Conservation (phyloP, 35 echinoderm and acorn worm genomes). For the Apostichopus japonicus region DNA sequence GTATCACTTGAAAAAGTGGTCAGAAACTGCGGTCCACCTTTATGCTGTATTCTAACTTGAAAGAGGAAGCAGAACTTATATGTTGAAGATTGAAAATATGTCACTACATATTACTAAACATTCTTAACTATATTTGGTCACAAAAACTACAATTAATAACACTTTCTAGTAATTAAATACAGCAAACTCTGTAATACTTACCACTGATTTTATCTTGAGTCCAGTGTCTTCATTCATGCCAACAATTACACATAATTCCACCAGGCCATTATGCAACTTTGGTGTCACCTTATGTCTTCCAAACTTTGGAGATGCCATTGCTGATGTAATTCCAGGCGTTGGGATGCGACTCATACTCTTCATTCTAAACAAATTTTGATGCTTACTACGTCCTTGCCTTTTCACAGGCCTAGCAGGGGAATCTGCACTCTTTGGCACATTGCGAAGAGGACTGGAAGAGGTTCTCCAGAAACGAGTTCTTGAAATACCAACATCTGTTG, state of each 20-base stretch:
- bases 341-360: constrained; percentile 44
- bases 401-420: not conserved
- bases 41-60: too few relatives aligned
- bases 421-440: constrained; percentile 4
- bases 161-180: too few relatives aligned
- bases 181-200: constrained; percentile 5
- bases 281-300: not conserved
- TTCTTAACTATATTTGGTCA: too few relatives aligned
- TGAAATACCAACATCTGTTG: constrained; percentile 46
- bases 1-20: too few relatives aligned
- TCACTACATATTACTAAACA: too few relatives aligned
- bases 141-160: too few relatives aligned
- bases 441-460: constrained; percentile 25
- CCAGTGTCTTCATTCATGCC: constrained; percentile 91
- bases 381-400: constrained; percentile 19
- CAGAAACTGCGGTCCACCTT: too few relatives aligned
- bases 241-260: constrained; percentile 91
- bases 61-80: too few relatives aligned
- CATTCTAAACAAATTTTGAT: constrained; percentile 55
- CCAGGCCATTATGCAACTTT: constrained; percentile 85
- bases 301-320: not conserved
- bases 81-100: too few relatives aligned
- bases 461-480: constrained; percentile 40
- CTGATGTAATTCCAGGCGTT: not conserved
- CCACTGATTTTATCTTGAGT: constrained; percentile 67